Evolutionary conservation across 1,140 invertebrate species (phyloP).

Genomic region (Drosophila arizonae): DNA sequence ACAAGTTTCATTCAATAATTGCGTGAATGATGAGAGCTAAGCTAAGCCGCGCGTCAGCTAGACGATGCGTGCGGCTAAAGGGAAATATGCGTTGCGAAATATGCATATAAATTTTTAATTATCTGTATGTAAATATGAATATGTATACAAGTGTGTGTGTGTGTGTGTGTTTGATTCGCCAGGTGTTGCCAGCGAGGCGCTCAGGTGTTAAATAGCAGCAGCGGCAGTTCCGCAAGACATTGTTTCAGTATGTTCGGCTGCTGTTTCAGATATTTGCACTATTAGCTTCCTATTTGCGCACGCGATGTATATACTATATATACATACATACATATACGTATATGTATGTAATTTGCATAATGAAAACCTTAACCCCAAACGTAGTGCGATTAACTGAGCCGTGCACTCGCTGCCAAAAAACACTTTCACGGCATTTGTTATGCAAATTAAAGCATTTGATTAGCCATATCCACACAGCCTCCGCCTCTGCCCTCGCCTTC

Average conservation of each 20-base stretch:
- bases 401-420: conserved; percentile 39
- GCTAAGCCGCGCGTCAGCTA: conserved; percentile 14
- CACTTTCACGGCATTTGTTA: conserved; percentile 73
- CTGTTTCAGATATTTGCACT: conserved; percentile 66
- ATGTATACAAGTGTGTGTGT: conserved; percentile 4
- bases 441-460: conserved; percentile 75
- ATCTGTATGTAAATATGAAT: conserved; percentile 21
- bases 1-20: conserved; percentile 74
- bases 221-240: conserved; percentile 68
- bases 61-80: conserved; percentile 42
- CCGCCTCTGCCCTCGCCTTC: too few relatives aligned
- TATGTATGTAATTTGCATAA: conserved; percentile 66
- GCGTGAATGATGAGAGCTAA: conserved; percentile 45
- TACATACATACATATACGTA: not conserved
- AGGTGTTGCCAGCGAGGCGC: conserved; percentile 40
- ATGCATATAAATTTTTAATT: conserved; percentile 50
- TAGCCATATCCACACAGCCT: conserved; percentile 43
- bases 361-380: conserved; percentile 78
- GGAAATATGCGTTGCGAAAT: conserved; percentile 64
- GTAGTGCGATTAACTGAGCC: conserved; percentile 65
- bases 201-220: conserved; percentile 70
- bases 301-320: conserved; percentile 18
- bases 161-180: conserved; percentile 13
- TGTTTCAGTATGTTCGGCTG: conserved; percentile 35
- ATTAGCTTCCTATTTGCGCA: conserved; percentile 76